phyloP scores from a whole-genome alignment of 2,888 invertebrate species.

The Schizaphis graminum region DNA sequence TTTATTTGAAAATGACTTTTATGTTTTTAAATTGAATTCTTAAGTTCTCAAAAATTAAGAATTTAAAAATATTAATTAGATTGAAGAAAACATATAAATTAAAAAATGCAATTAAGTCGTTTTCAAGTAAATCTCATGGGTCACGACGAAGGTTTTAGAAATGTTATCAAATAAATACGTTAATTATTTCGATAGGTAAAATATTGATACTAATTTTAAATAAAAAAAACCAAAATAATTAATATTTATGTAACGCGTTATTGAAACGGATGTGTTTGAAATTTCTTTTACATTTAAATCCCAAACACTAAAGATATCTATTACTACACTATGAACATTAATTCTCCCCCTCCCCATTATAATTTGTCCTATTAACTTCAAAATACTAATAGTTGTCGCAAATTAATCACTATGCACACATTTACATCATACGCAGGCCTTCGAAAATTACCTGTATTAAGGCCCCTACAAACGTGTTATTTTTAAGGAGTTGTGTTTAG shows the following conservation, averaged over 20 bases:
- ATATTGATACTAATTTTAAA: not conserved
- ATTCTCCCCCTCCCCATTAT: too few relatives aligned
- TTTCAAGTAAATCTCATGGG: not conserved
- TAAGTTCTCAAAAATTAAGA: not conserved
- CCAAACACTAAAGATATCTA: too few relatives aligned
- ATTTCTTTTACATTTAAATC: not conserved
- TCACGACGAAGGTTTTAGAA: not conserved
- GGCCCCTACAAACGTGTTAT: too few relatives aligned
- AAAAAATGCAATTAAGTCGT: not conserved
- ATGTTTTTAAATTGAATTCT: not conserved
- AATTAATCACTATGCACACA: not conserved
- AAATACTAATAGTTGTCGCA: too few relatives aligned
- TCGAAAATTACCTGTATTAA: not conserved
- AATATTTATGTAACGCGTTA: not conserved
- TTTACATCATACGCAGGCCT: not conserved
- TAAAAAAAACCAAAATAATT: not conserved
- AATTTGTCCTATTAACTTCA: too few relatives aligned
- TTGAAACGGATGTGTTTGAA: not conserved
- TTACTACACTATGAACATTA: too few relatives aligned
- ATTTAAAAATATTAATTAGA: not conserved
- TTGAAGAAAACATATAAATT: not conserved
- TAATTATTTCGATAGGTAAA: not conserved
- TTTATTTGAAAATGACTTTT: not conserved
- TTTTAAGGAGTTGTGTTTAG: too few relatives aligned
- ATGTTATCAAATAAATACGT: not conserved